Conservation (phyloP, 2,888 invertebrate genomes). For the Pyralis farinalis region DNA sequence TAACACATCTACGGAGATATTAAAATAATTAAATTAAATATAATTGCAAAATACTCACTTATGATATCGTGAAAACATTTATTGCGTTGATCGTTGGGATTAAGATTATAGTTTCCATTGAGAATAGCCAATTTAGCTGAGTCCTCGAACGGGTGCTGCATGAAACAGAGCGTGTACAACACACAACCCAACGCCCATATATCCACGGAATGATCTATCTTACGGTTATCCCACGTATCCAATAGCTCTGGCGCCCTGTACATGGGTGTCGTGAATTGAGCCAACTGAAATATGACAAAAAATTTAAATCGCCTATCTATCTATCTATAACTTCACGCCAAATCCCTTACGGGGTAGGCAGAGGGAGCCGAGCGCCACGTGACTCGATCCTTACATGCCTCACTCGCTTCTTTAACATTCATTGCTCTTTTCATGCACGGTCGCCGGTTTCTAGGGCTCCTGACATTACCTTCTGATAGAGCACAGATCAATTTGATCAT, state of each 20-base stretch:
- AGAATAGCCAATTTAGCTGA: slow-evolving; percentile 96
- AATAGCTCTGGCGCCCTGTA: slow-evolving; percentile 99
- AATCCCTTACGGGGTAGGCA: too few species aligned
- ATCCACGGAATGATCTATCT: slow-evolving; percentile 94
- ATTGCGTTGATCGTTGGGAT: slow-evolving; percentile 89
- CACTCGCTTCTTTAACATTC: too few species aligned
- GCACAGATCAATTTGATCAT: too few species aligned
- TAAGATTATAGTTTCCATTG: slow-evolving; percentile 96
- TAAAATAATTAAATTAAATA: too few species aligned
- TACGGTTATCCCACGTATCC: slow-evolving; percentile 97
- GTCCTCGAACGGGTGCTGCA: slow-evolving; percentile 98
- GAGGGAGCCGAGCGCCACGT: too few species aligned
- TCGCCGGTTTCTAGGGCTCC: too few species aligned
- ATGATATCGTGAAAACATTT: slow-evolving; percentile 94
- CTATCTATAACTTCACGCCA: too few species aligned
- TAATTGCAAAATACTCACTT: slow-evolving; percentile 86
- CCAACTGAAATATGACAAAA: slow-evolving; percentile 75
- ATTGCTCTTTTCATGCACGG: too few species aligned
- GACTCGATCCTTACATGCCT: too few species aligned
- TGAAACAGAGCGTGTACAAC: slow-evolving; percentile 94
- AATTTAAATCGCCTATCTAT: too few species aligned
- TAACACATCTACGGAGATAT: too few species aligned
- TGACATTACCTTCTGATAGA: too few species aligned
- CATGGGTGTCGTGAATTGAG: slow-evolving; percentile 93
- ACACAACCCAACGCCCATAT: slow-evolving; percentile 99